Evolutionary conservation across 2,113 vertebrate species (phyloP), one percentile per base, ranked within the genome.

Genomic region (Gymnogyps californianus): DNA sequence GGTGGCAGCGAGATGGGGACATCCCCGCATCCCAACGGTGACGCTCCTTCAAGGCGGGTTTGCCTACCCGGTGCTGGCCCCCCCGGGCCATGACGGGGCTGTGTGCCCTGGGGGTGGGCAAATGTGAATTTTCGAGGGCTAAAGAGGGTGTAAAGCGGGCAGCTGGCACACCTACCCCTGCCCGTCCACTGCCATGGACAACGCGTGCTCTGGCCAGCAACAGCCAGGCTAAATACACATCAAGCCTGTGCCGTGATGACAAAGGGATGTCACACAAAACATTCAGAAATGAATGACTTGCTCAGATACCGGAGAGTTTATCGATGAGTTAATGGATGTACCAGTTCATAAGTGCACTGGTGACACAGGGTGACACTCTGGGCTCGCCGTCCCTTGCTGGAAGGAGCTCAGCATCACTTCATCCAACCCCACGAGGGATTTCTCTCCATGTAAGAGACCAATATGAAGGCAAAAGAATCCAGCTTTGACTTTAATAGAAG

Each of bases 161-260:
- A 52, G 66, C 36, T 5, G 1, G 52, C 36, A 51, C 74, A 21
- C 32, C 46, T 5, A 16, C 28, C 29, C 29, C 58, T 49, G 66
- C 67, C n/a, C n/a, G 4, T 2, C 40, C 75, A 16, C n/a, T 19
- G 40, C 76, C 74, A 8, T 0, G 26, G 61, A 20, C n/a, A 25
- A 3, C 0, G 3, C 2, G 8, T 5, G 71, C 52, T 51, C 57
- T n/a, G 4, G 4, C 36, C 81, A n/a, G 57, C 36, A 18, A 5
- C 36, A 16, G 16, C 19, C 58, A n/a, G 57, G 66, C 40, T 20
- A 34, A 40, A 20, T 2, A 19, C 7, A 1, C 58, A 18, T 16
- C 87, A 5, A 15, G 32, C 21, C 85, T 24, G 21, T 13, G 32
- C 54, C 4, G 5, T 3, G 62, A 7, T 26, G 62, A n/a, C 40